These are phyloP conservation scores for Drosophila mayaguana DNA, from an alignment of 2,888 invertebrate genomes.

Conservation along the genomic window DNA sequence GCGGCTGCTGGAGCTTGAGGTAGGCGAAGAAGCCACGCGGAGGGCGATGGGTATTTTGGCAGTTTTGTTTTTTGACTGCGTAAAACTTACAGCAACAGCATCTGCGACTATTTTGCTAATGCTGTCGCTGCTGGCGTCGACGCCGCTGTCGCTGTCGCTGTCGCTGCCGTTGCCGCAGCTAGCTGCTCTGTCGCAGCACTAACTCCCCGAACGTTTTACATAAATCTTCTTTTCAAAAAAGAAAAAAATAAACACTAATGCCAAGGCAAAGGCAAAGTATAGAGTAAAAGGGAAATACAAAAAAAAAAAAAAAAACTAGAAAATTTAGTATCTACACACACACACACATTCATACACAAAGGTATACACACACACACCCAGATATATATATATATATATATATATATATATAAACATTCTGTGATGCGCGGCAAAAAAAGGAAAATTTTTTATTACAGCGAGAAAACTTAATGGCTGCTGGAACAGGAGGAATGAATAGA, in stretches of 20 bases:
- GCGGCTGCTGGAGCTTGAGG: conserved; percentile 38
- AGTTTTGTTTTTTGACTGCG: conserved; percentile 66
- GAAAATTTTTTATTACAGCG: conserved; percentile 84
- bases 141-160: conserved; percentile 31
- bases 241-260: conserved; percentile 84
- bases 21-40: conserved; percentile 22
- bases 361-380: conserved; percentile 43
- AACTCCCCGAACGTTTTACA: conserved; percentile 77
- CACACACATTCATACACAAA: conserved; percentile 37
- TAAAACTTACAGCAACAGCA: conserved; percentile 80
- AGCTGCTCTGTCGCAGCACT: conserved; percentile 30
- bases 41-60: conserved; percentile 38
- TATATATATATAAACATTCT: conserved; percentile 47
- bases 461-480: conserved; percentile 84
- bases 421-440: conserved; percentile 65
- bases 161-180: conserved; percentile 37
- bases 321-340: conserved; percentile 81
- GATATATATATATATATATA: conserved; percentile 28
- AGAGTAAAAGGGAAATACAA: conserved; percentile 59
- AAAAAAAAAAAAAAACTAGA: conserved; percentile 72
- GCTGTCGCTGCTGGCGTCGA: conserved; percentile 27
- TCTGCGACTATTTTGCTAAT: conserved; percentile 71
- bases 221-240: conserved; percentile 85
- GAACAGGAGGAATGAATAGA: conserved; percentile 47
- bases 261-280: conserved; percentile 64